Evolutionary conservation across 2,888 invertebrate species (phyloP).

Genomic region (Cyclophora albipunctata): DNA sequence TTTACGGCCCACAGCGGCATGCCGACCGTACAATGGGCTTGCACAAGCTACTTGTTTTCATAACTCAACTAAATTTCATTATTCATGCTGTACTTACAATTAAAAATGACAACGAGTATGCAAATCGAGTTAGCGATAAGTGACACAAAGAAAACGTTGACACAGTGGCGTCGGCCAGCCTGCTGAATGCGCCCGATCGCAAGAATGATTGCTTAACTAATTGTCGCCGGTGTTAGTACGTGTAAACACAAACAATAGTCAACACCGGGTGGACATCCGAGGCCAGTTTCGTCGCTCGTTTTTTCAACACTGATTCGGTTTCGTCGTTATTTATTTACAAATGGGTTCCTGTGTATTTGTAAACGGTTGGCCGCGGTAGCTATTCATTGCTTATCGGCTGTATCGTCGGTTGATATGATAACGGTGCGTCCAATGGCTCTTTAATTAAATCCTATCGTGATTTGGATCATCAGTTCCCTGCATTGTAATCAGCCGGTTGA

Average conservation of each 20-base stretch:
- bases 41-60: conserved; percentile 29
- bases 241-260: conserved; percentile 57
- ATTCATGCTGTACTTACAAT: conserved; percentile 17
- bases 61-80: conserved; percentile 23
- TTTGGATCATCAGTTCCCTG: conserved; percentile 13
- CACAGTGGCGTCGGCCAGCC: conserved; percentile 33
- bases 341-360: conserved; percentile 34
- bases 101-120: conserved; percentile 37
- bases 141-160: conserved; percentile 46
- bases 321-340: conserved; percentile 46
- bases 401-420: conserved; percentile 26
- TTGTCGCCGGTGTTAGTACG: conserved; percentile 45
- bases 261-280: conserved; percentile 40
- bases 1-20: conserved; percentile 26
- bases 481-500: conserved; percentile 13
- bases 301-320: conserved; percentile 39
- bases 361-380: conserved; percentile 23
- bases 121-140: conserved; percentile 39
- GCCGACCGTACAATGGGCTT: conserved; percentile 19
- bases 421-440: conserved; percentile 20
- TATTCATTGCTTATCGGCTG: conserved; percentile 29
- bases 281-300: conserved; percentile 34
- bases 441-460: conserved; percentile 23
- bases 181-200: conserved; percentile 51
- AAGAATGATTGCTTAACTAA: conserved; percentile 60